These are phyloP conservation scores for Escarpia spicata DNA, from an alignment of 2,888 invertebrate genomes.

Conservation along the genomic window DNA sequence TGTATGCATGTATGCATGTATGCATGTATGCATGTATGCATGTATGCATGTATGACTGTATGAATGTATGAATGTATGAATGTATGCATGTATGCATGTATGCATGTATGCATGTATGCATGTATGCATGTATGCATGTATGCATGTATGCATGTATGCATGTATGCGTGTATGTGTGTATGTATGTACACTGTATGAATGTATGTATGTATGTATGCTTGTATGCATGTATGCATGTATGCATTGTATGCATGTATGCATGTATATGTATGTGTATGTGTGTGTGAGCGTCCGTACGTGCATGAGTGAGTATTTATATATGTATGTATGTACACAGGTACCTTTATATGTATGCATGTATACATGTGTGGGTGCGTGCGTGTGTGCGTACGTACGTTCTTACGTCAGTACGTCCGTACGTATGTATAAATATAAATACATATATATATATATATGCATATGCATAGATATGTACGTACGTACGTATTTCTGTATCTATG, in stretches of 20 bases:
- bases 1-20: neutral
- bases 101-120: neutral
- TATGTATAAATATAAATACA: neutral
- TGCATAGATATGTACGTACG: neutral
- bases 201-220: too few relatives aligned
- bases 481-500: neutral
- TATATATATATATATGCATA: neutral
- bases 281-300: too few relatives aligned
- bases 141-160: too few relatives aligned
- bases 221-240: too few relatives aligned
- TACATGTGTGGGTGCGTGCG: neutral
- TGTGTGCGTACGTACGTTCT: neutral
- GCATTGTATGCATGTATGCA: neutral
- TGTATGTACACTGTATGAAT: neutral
- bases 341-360: neutral
- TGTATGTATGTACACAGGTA: neutral
- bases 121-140: neutral
- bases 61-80: neutral
- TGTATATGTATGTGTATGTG: too few relatives aligned
- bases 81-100: slow-evolving; percentile 13
- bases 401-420: neutral
- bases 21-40: neutral
- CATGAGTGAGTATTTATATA: neutral
- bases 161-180: neutral
- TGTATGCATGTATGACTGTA: too few relatives aligned